These are phyloP conservation scores for Hystrix cristata DNA, from an alignment of 2,113 vertebrate species.

Conservation along the genomic window DNA sequence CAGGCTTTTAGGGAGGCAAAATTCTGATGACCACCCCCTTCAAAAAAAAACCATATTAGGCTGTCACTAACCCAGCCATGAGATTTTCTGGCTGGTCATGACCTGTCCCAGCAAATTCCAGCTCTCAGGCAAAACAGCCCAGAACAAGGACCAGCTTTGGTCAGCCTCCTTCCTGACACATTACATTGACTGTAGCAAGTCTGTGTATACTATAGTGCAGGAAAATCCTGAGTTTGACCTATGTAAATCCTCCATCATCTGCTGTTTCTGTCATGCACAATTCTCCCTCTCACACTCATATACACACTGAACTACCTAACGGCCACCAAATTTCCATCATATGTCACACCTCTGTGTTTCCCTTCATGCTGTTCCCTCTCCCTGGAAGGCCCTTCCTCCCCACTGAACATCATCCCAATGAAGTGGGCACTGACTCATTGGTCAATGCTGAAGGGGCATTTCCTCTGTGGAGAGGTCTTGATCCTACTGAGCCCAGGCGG, in stretches of 20 bases:
- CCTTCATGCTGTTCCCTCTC: background rate
- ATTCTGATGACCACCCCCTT: background rate
- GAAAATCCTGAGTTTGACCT: background rate
- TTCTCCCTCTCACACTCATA: background rate
- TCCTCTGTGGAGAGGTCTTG: background rate
- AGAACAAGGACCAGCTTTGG: accelerated
- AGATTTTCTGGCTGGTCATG: background rate
- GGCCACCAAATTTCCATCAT: background rate
- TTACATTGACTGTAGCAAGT: accelerated
- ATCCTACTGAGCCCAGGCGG: background rate
- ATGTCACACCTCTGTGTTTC: background rate
- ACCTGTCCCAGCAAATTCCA: background rate
- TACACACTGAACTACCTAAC: background rate
- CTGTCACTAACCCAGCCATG: background rate
- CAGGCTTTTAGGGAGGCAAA: background rate
- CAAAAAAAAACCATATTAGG: background rate
- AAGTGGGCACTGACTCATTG: background rate
- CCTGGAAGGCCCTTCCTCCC: background rate
- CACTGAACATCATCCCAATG: accelerated
- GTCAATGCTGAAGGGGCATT: background rate
- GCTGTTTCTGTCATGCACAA: background rate
- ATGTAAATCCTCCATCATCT: no score
- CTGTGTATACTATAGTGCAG: background rate
- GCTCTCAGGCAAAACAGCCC: background rate
- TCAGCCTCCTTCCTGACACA: background rate